Base-by-base conservation (phyloP, 2,888 invertebrate genomes). In the Drosophila paramelanica region DNA sequence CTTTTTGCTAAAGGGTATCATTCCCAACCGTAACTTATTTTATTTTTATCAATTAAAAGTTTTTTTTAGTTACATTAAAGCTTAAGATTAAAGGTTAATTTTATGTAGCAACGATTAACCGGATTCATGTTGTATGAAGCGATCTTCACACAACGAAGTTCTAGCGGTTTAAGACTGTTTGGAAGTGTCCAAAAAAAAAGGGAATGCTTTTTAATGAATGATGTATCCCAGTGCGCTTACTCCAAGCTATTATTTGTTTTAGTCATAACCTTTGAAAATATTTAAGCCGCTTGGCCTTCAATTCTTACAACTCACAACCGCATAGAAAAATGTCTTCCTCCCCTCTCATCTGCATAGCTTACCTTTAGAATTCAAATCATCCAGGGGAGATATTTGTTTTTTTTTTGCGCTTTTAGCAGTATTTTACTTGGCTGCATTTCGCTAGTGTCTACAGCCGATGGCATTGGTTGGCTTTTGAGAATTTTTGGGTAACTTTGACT, bases 251-350 rank as follows among this genome's bases (percentile, higher is more conserved):
- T 45, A 23, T 17, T 41, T 64, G 56, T 49, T 36, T 67, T 60
- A 55, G 33, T 57, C 77, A 57, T 82, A 88, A 86, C 77, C 73
- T 88, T 80, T 65, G 66, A 55, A 77, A 77, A 62, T 70, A 79
- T 80, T 88, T 82, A 86, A 82, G 83, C 88, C 65, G 77, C 86
- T 50, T 77, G 81, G 67, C 82, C 75, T 78, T 84, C 79, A 81
- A 61, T 67, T 51, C 52, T 41, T 61, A 55, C 53, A 61, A 58
- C 17, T 45, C 53, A 14, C 42, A 66, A 46, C 41, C 58, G 27
- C 56, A 56, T 47, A 27, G 41, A 60, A 62, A 58, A 64, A 60
- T 62, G 49, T 56, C 49, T 58, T 47, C 46, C 47, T 49, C 49
- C 41, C 43, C 53, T 45, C 43, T 33, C 42, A 38, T 14, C 52